These are phyloP conservation scores for Halocynthia aurantium DNA, from an alignment of 23 tunicate species.

Conservation along the genomic window DNA sequence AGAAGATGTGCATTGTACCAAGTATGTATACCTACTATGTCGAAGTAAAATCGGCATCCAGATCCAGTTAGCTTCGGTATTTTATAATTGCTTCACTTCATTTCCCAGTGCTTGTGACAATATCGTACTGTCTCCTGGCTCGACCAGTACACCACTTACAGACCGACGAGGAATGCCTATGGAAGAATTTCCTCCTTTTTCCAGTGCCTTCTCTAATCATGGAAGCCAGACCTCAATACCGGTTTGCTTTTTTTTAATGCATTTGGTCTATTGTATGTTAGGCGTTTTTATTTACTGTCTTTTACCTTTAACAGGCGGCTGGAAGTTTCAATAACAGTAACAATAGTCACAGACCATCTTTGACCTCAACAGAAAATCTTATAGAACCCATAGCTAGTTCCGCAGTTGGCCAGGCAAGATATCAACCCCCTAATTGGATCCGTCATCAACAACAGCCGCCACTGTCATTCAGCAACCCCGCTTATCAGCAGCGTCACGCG, in stretches of 20 bases:
- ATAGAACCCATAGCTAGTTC: not conserved
- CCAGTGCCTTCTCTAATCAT: conserved; percentile 8
- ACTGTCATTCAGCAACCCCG: conserved; percentile 82
- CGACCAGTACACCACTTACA: conserved; percentile 7
- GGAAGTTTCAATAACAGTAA: conserved; percentile 74
- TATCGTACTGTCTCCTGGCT: conserved; percentile 2
- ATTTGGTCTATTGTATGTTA: too few species aligned
- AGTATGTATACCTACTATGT: conserved; percentile 11
- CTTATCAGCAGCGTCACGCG: conserved; percentile 13
- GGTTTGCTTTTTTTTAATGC: not conserved
- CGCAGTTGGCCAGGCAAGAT: not conserved
- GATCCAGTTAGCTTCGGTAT: not conserved
- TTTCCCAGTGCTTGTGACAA: conserved; percentile 8
- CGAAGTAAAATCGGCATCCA: not conserved
- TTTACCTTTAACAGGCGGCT: conserved; percentile 8
- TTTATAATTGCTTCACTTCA: not conserved
- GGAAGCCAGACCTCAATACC: conserved; percentile 34
- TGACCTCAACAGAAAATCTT: conserved; percentile 14
- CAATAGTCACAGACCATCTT: conserved; percentile 39
- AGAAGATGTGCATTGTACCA: conserved; percentile 22
- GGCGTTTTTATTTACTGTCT: not conserved
- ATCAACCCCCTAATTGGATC: not conserved
- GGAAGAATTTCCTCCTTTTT: conserved; percentile 5
- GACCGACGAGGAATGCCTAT: conserved; percentile 6
- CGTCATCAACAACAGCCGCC: conserved; percentile 25